A percentile compares a stretch with the other conserved stretches of the same genome.
phyloP scores from a whole-genome alignment of 2,113 vertebrate species.

The Nematolebias whitei region DNA sequence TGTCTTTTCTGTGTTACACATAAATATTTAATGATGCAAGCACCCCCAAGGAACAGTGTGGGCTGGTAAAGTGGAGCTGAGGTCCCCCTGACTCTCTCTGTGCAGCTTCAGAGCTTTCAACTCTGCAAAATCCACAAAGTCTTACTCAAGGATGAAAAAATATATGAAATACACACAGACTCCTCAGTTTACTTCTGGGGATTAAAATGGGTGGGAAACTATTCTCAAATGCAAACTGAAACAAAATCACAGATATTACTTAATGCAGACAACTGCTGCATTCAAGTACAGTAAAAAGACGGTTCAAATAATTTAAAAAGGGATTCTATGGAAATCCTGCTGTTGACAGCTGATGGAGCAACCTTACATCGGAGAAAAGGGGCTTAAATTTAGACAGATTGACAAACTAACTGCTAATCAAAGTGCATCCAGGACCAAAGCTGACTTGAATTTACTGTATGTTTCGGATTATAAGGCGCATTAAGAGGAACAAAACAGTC shows the following conservation, averaged over 20 bases:
- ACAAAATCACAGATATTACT: neutral
- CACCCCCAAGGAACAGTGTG: conserved; percentile 34
- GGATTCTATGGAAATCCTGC: neutral
- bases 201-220: neutral
- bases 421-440: no score
- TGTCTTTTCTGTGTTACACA: conserved; percentile 49
- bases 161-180: conserved; percentile 18
- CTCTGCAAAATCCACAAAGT: conserved; percentile 31
- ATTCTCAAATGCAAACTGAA: neutral
- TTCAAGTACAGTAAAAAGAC: neutral
- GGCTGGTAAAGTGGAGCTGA: conserved; percentile 51
- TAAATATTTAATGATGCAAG: conserved; percentile 68
- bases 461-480: no score
- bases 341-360: neutral
- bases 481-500: no score
- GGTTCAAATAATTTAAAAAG: neutral
- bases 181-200: conserved; percentile 8
- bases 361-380: neutral
- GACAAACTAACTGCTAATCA: no score
- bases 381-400: neutral
- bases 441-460: no score
- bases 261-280: neutral
- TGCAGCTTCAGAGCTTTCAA: conserved; percentile 35
- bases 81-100: conserved; percentile 40
- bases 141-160: conserved; percentile 31